Percentiles rank a stretch among this genome's conserved stretches.
Conservation (phyloP, 2,797 vertebrate genomes). For the Delichon dasypus region DNA sequence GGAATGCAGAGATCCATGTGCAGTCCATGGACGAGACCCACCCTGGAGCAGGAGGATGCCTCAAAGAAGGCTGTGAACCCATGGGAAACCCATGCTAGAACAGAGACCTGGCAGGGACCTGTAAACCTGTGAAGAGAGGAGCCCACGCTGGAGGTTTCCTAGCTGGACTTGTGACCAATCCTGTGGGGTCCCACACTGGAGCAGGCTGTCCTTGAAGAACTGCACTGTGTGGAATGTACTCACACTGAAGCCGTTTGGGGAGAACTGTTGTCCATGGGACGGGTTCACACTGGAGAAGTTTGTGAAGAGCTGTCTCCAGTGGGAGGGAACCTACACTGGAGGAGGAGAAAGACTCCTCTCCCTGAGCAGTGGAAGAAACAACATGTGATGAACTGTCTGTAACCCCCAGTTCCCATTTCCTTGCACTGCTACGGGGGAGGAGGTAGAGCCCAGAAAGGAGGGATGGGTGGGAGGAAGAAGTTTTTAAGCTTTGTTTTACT, state of each 20-base stretch:
- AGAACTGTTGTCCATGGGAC: not conserved
- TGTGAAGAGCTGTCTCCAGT: not conserved
- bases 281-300: not conserved
- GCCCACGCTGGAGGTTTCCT: not conserved
- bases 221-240: not conserved
- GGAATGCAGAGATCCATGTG: not conserved
- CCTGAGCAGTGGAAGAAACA: not conserved
- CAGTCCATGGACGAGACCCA: not conserved
- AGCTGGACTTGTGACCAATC: not conserved
- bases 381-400: not conserved
- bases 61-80: not conserved
- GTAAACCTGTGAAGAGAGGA: not conserved
- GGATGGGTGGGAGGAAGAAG: not conserved
- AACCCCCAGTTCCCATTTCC: not conserved
- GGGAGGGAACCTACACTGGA: not conserved
- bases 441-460: not conserved
- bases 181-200: not conserved
- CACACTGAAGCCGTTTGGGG: too few species aligned
- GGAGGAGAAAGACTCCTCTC: not conserved
- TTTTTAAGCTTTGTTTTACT: not conserved
- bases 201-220: not conserved
- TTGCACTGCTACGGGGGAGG: not conserved
- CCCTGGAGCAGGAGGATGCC: not conserved
- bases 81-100: not conserved
- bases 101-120: not conserved